These are phyloP conservation scores for Julus scanicus DNA, from an alignment of 2,888 invertebrate species.

Conservation along the genomic window DNA sequence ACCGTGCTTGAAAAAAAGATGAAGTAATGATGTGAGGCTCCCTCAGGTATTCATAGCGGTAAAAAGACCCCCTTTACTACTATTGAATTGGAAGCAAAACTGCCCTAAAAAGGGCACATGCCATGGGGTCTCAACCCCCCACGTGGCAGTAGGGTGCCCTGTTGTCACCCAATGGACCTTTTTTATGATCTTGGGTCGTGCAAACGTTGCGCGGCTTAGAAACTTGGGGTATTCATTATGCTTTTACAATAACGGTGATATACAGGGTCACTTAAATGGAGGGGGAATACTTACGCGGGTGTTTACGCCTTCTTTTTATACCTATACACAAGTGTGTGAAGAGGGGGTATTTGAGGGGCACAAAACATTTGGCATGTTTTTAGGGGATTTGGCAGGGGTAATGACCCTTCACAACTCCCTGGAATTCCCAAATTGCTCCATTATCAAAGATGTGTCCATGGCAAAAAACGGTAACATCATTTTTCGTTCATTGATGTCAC, in stretches of 20 bases:
- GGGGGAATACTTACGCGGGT: neutral
- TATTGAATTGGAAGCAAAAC: conserved; percentile 3
- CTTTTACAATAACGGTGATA: neutral
- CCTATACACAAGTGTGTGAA: neutral
- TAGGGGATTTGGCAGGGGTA: neutral
- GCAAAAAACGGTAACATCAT: neutral
- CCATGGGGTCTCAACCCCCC: conserved; percentile 13
- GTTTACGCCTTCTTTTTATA: neutral
- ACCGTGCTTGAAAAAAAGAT: neutral
- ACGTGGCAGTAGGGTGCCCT: conserved; percentile 2
- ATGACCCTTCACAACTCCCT: neutral
- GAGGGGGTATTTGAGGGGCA: neutral
- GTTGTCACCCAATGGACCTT: neutral
- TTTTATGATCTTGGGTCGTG: conserved; percentile 11
- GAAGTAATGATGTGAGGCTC: neutral
- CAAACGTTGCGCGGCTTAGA: neutral
- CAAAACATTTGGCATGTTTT: neutral
- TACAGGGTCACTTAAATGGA: conserved; percentile 3
- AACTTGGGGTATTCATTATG: neutral
- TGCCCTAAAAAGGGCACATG: conserved; percentile 3
- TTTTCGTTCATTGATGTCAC: neutral
- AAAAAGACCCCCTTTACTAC: neutral
- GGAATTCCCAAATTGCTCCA: neutral
- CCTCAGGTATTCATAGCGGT: neutral
- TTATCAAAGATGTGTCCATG: neutral